phyloP scores from a whole-genome alignment of 2,113 vertebrate species.

The Perca schrenkii region DNA sequence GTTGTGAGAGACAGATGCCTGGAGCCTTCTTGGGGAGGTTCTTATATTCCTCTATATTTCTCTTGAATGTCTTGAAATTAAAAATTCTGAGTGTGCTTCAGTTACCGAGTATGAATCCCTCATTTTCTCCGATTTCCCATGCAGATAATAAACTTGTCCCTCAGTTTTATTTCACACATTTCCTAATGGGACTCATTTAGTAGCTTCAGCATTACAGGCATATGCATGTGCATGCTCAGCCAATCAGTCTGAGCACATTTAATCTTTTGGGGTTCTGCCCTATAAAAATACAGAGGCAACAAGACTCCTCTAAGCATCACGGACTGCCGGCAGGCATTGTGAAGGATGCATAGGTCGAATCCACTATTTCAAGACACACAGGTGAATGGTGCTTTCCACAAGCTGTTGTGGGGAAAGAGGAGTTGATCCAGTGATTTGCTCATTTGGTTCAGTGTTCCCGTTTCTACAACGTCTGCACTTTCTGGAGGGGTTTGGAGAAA shows the following conservation, averaged over 20 bases:
- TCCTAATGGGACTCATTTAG: constrained; percentile 34
- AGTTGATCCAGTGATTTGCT: constrained; percentile 30
- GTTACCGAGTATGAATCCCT: not conserved
- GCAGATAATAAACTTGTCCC: constrained; percentile 27
- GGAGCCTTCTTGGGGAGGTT: too few species aligned
- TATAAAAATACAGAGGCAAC: constrained; percentile 3
- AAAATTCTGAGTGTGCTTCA: not conserved
- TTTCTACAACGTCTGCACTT: constrained; percentile 33
- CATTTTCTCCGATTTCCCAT: constrained; percentile 11
- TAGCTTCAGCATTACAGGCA: not conserved
- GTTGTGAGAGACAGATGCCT: not conserved
- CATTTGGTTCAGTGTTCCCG: constrained; percentile 37
- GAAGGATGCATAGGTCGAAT: not conserved
- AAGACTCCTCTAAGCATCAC: not conserved
- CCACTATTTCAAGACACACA: constrained; percentile 15
- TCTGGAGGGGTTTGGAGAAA: not conserved
- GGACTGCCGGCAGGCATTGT: constrained; percentile 10
- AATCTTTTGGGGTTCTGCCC: constrained; percentile 7
- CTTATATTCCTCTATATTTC: not conserved
- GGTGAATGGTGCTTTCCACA: not conserved
- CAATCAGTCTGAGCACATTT: constrained; percentile 33
- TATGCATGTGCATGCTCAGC: constrained; percentile 11
- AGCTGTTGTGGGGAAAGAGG: not conserved
- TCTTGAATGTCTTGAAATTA: not conserved
- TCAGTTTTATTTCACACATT: constrained; percentile 34